A percentile compares a stretch with the other conserved stretches of the same genome.
Evolutionary conservation across 2,113 vertebrate species (phyloP).

Genomic region (Gracilinanus agilis): DNA sequence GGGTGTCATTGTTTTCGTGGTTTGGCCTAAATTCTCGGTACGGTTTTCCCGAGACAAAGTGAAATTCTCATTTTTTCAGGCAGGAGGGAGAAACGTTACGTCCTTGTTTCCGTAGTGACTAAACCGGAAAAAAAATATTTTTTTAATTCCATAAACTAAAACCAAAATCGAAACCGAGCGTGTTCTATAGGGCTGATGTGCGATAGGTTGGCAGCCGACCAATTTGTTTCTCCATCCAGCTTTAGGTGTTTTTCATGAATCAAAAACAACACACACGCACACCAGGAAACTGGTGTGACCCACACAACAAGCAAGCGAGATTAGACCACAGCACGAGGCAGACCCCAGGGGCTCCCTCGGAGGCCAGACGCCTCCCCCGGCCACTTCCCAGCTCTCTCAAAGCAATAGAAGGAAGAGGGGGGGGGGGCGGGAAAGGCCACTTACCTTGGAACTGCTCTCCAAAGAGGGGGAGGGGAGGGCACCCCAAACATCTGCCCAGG

Average conservation of each 20-base stretch:
- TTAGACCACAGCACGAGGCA: not conserved
- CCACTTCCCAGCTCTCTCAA: constrained; percentile 39
- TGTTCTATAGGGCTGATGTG: constrained; percentile 57
- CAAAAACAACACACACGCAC: not conserved
- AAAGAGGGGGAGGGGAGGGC: not conserved
- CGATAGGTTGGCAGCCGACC: constrained; percentile 50
- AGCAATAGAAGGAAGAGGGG: constrained; percentile 40
- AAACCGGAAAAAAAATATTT: constrained; percentile 35
- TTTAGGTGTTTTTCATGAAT: not conserved
- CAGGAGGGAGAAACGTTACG: constrained; percentile 64
- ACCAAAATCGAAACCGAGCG: constrained; percentile 49
- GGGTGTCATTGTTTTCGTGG: constrained; percentile 15
- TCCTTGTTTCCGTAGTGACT: constrained; percentile 52
- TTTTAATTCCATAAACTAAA: constrained; percentile 23
- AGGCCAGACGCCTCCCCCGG: constrained; percentile 28
- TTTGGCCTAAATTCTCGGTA: constrained; percentile 46
- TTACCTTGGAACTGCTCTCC: constrained; percentile 74
- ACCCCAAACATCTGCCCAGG: constrained; percentile 14
- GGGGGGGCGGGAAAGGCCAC: constrained; percentile 45
- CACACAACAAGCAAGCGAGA: not conserved
- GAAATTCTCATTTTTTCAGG: constrained; percentile 64
- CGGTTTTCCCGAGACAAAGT: constrained; percentile 39
- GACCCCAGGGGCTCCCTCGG: constrained; percentile 30
- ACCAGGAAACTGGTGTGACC: constrained; percentile 1
- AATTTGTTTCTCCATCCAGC: constrained; percentile 58